Evolutionary conservation across 2,888 invertebrate genomes (phyloP).

Genomic region (Tipula helvola): DNA sequence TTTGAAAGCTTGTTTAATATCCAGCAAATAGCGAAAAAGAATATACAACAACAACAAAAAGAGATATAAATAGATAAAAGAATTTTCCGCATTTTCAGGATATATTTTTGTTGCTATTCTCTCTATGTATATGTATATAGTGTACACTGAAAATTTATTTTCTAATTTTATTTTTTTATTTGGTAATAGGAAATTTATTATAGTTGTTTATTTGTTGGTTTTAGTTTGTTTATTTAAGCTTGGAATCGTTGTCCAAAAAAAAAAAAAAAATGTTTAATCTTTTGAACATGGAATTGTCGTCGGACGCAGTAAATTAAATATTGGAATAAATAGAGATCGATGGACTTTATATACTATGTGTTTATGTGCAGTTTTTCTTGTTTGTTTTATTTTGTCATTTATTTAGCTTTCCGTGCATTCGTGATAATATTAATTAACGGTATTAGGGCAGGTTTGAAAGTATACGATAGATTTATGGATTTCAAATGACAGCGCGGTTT

Average conservation of each 20-base stretch:
- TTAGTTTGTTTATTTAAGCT: conserved; percentile 4
- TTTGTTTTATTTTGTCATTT: neutral
- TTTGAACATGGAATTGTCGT: neutral
- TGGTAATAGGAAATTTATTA: conserved; percentile 4
- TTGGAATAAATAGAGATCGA: neutral
- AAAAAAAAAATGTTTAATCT: neutral
- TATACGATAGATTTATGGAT: too few relatives aligned
- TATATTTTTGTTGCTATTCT: neutral
- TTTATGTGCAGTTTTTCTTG: neutral
- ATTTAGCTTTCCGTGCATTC: neutral
- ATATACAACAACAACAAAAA: neutral
- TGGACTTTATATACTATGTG: neutral
- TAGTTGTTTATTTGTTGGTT: neutral
- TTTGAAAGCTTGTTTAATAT: neutral
- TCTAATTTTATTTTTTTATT: neutral
- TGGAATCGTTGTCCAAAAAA: neutral
- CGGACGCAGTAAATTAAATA: neutral
- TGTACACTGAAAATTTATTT: neutral
- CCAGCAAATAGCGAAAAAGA: neutral
- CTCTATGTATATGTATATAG: neutral
- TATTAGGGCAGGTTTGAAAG: too few relatives aligned
- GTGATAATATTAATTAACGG: neutral
- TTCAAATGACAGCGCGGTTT: too few relatives aligned
- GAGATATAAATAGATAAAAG: neutral
- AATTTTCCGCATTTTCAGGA: neutral